Evolutionary conservation across 2,888 invertebrate species (phyloP), one percentile per base, ranked within the genome.

Genomic region (Ormia ochracea): DNA sequence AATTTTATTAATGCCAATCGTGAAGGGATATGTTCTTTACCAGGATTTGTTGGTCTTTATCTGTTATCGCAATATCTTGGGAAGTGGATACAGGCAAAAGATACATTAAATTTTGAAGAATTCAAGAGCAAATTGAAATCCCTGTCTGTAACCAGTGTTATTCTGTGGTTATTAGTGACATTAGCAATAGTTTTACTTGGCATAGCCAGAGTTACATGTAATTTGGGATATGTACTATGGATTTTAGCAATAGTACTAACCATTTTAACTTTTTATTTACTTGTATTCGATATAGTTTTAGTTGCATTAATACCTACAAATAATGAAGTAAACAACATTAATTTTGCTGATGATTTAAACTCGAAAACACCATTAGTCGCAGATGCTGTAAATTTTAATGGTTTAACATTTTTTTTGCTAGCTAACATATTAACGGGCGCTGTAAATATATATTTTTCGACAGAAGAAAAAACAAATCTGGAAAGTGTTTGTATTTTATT

Each of bases 41-140:
- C 95, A 0, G 98, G 99, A 1, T 98, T 96, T 88, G 90, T 96
- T 0, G 92, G 95, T 0, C 90, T 99, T 4, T 98, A 96, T 89
- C 91, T 98, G 73, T 91, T 94, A 81, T 94, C 95, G 26, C 92
- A 94, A 66, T 91, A 92, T 83, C 86, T 94, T 54, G 85, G 87
- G 65, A 94, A 94, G 43, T 86, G 92, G 63, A 86, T 94, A 31
- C 88, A 88, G 28, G 81, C 78, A 10, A 75, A 78, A 31, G 86
- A 91, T 81, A 87, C 85, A 45, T 73, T 87, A 0, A 85, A 81
- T 63, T 82, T 82, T 33, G 17, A 31, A 0, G 83, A 86, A 43
- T 83, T 87, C 19, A 81, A 84, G 45, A 80, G 70, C 9, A 89
- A 87, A 80, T 81, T 86, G 1, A 83, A 82, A 45, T 65, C 83